Evolutionary conservation across 2,113 vertebrate genomes (phyloP).

Genomic region (Desmodus rotundus): DNA sequence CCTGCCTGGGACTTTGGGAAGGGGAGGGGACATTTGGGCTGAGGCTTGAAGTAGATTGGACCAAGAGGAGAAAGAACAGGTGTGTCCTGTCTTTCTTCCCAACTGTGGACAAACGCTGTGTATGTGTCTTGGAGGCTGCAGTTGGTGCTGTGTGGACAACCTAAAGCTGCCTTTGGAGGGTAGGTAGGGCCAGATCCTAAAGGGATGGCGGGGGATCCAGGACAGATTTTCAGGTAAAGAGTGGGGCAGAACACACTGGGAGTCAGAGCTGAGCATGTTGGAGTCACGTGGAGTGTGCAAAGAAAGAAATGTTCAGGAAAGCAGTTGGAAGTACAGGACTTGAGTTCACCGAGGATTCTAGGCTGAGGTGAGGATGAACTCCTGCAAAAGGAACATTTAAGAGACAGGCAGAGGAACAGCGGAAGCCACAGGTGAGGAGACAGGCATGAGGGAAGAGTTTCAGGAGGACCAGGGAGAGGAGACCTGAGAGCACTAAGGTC

Average conservation of each 20-base stretch:
- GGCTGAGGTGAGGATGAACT: not conserved
- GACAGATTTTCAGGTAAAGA: not conserved
- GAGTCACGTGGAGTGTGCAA: not conserved
- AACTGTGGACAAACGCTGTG: not conserved
- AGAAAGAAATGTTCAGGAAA: not conserved
- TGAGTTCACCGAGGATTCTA: not conserved
- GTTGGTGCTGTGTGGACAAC: not conserved
- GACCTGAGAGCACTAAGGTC: not conserved
- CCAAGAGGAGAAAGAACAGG: not conserved
- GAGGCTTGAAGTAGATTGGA: not conserved
- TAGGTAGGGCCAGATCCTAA: not conserved
- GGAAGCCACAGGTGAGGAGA: not conserved
- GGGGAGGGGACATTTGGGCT: not conserved
- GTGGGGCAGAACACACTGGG: not conserved
- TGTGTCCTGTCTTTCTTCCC: not conserved
- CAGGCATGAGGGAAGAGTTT: not conserved
- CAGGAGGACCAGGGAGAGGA: not conserved
- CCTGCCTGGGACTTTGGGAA: not conserved
- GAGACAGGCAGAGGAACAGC: not conserved
- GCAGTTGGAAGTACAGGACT: not conserved
- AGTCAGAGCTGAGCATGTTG: not conserved
- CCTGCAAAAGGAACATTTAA: not conserved
- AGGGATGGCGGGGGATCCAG: not conserved
- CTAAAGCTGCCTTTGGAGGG: not conserved
- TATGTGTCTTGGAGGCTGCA: not conserved